A percentile compares a stretch with the other conserved stretches of the same genome.
These are phyloP conservation scores for Zygogramma bicolorata DNA, from an alignment of 2,888 invertebrate species.

Conservation along the genomic window DNA sequence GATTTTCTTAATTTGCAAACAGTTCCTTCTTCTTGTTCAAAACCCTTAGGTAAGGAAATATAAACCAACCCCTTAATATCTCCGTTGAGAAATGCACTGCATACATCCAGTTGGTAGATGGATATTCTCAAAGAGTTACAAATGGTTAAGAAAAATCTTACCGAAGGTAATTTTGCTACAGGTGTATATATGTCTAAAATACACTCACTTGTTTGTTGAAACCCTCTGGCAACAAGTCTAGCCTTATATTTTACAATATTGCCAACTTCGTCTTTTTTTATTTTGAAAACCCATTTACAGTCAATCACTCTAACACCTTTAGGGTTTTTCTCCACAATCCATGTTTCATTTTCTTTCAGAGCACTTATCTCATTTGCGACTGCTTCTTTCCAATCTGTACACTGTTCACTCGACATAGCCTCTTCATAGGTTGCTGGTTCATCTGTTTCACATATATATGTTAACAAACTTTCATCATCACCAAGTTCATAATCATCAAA, in stretches of 20 bases:
- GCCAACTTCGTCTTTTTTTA: constrained; percentile 33
- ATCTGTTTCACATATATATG: constrained; percentile 12
- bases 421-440: constrained; percentile 33
- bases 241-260: constrained; percentile 25
- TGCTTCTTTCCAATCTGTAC: constrained; percentile 31
- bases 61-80: constrained; percentile 21
- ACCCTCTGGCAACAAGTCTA: constrained; percentile 30
- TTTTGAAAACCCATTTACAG: constrained; percentile 41
- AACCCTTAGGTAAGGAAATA: constrained; percentile 1
- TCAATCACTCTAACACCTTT: constrained; percentile 28
- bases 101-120: constrained; percentile 37
- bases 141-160: constrained; percentile 32
- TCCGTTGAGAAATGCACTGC: constrained; percentile 40
- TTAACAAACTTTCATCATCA: background rate
- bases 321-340: constrained; percentile 29
- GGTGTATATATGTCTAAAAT: constrained; percentile 31
- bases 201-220: constrained; percentile 24
- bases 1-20: constrained; percentile 3
- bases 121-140: constrained; percentile 28
- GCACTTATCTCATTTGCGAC: constrained; percentile 32
- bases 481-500: constrained; percentile 21
- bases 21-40: background rate
- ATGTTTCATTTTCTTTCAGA: constrained; percentile 38
- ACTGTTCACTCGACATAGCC: constrained; percentile 29
- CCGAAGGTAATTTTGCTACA: constrained; percentile 31